A percentile compares a stretch with the other conserved stretches of the same genome.
Conservation (phyloP, 92 coral and sea anemone genomes). For the Palythoa grandiflora region DNA sequence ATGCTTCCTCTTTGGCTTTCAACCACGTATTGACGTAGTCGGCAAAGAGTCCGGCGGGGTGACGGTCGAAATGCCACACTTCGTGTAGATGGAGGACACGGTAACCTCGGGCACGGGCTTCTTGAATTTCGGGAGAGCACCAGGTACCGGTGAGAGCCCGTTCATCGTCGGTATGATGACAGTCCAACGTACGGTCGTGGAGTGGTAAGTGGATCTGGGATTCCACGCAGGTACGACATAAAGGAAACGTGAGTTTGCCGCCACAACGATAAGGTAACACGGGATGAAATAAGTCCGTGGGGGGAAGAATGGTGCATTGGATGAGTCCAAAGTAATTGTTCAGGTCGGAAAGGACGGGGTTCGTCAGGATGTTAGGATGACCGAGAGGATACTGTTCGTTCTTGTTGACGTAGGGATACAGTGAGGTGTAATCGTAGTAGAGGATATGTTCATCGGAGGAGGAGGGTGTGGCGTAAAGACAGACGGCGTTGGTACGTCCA, state of each 20-base stretch:
- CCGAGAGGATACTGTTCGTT: slow-evolving; percentile 9
- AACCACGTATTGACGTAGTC: slow-evolving; percentile 45
- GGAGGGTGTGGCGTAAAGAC: neutral
- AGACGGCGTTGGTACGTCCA: slow-evolving; percentile 17
- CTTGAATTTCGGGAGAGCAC: slow-evolving; percentile 43
- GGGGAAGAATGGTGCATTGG: neutral
- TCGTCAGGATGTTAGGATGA: slow-evolving; percentile 8
- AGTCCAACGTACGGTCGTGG: neutral
- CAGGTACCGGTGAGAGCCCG: slow-evolving; percentile 57
- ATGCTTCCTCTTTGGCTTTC: slow-evolving; percentile 54
- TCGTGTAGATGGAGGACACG: slow-evolving; percentile 23
- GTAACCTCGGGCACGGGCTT: slow-evolving; percentile 39
- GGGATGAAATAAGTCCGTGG: neutral
- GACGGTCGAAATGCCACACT: slow-evolving; percentile 27
- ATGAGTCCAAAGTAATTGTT: neutral
- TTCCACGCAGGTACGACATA: neutral
- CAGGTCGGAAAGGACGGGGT: neutral
- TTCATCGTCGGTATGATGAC: slow-evolving; percentile 29
- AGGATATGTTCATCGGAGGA: slow-evolving; percentile 12
- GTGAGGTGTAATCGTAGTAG: slow-evolving; percentile 19
- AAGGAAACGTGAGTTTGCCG: neutral
- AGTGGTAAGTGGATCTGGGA: neutral
- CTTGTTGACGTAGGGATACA: slow-evolving; percentile 45
- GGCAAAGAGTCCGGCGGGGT: neutral
- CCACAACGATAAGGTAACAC: neutral